These are phyloP conservation scores for Phalacrocorax carbo DNA, from an alignment of 2,113 vertebrate species.

Conservation along the genomic window DNA sequence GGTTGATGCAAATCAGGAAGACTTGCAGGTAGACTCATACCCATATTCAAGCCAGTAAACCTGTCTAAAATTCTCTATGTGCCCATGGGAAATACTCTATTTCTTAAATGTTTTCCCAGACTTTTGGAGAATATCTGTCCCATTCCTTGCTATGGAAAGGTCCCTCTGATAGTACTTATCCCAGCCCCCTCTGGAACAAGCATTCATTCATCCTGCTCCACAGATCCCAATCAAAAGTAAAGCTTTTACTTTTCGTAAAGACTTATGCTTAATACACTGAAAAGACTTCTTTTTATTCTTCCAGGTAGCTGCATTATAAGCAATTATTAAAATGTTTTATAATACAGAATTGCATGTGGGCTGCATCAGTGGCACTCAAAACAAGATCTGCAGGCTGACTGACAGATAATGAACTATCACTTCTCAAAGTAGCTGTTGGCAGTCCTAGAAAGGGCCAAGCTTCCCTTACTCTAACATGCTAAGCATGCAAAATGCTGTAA, in stretches of 20 bases:
- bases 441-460: not conserved
- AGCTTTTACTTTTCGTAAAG: not conserved
- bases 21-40: not conserved
- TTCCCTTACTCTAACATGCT: not conserved
- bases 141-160: not conserved
- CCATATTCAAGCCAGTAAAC: not conserved
- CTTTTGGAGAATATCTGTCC: not conserved
- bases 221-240: not conserved
- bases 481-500: not conserved
- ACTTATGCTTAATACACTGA: not conserved
- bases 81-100: not conserved
- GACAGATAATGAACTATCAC: not conserved
- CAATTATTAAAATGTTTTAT: not conserved
- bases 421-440: not conserved
- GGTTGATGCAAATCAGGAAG: not conserved
- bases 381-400: not conserved
- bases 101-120: not conserved
- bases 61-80: not conserved
- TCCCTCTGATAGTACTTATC: not conserved
- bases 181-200: not conserved
- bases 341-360: not conserved
- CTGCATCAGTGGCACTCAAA: not conserved
- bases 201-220: not conserved
- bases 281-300: not conserved
- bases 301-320: not conserved